Conservation (phyloP, 37 sponge, comb jelly and placozoan species). For the Halichondria panicea region DNA sequence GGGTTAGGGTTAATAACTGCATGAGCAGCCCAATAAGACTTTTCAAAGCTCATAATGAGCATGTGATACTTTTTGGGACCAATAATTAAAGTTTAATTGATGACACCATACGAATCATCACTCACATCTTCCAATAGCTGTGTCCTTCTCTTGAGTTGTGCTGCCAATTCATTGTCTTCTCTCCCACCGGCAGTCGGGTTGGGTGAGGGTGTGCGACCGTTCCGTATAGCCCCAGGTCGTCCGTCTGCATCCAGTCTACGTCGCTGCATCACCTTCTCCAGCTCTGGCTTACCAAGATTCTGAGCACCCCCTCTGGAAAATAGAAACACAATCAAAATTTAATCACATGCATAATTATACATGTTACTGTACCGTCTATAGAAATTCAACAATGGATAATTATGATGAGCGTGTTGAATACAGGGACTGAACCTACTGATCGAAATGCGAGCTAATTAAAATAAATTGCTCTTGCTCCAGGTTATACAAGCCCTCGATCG, state of each 20-base stretch:
- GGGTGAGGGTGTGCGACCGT: neutral
- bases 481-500: neutral
- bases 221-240: slow-evolving; percentile 38
- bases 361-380: no score
- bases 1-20: neutral
- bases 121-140: slow-evolving; percentile 53
- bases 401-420: no score
- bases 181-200: neutral
- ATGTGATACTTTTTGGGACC: no score
- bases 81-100: no score
- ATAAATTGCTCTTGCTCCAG: neutral
- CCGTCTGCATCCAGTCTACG: slow-evolving; percentile 60
- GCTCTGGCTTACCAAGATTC: slow-evolving; percentile 57
- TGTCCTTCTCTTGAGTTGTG: slow-evolving; percentile 55
- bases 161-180: slow-evolving; percentile 47
- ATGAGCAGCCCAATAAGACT: neutral
- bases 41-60: no score
- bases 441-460: no score
- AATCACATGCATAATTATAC: neutral
- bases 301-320: slow-evolving; percentile 58
- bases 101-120: neutral
- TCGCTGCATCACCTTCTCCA: slow-evolving; percentile 59
- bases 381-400: no score
- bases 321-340: neutral
- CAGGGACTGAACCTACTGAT: no score